Base-by-base conservation (phyloP, 2,888 invertebrate species). In the Thysanoteuthis rhombus region DNA sequence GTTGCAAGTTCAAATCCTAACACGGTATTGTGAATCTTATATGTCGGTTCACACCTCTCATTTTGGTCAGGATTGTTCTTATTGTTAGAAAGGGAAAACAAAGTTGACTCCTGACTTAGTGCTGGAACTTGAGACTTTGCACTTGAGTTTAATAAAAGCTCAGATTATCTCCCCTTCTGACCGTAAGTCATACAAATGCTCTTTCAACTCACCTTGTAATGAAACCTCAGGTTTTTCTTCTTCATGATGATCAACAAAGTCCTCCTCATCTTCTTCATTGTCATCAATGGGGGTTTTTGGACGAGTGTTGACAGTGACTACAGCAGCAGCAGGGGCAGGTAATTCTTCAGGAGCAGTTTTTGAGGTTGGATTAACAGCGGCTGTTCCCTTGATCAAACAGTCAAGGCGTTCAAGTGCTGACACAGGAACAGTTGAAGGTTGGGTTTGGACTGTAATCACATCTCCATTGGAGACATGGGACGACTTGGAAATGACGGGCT, bases 371-470 rank as follows among this genome's bases (percentile, higher is more conserved):
- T 90, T 92, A 19, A 36, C 39, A 92, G 94, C 47, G 25, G 93
- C 92, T 19, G 98, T 97, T 96, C 98, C 98, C 97, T 98, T 98
- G 94, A 98, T 98, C 94, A 98, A 97, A 95, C 98, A 98, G 97
- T 98, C 98, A 95, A 98, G 96, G 58, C 97, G 96, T 94, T 97
- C 98, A 97, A 98, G 97, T 95, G 98, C 97, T 93, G 97, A 96
- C 45, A 95, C 94, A 19, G 96, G 95, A 92, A 96, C 95, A 93
- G 97, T 97, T 52, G 97, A 95, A 94, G 97, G 96, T 40, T 96
- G 94, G 45, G 40, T 45, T 40, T 39, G 40, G n/a, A 47, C 47
- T 32, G 92, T 92, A 38, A 47, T 92, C 8, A 75, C 58, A 47
- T 38, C 39, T 6, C 58, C 38, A 47, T 93, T 93, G 3, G 38